Evolutionary conservation across 2,113 vertebrate species (phyloP).

Genomic region (Uria aalge): DNA sequence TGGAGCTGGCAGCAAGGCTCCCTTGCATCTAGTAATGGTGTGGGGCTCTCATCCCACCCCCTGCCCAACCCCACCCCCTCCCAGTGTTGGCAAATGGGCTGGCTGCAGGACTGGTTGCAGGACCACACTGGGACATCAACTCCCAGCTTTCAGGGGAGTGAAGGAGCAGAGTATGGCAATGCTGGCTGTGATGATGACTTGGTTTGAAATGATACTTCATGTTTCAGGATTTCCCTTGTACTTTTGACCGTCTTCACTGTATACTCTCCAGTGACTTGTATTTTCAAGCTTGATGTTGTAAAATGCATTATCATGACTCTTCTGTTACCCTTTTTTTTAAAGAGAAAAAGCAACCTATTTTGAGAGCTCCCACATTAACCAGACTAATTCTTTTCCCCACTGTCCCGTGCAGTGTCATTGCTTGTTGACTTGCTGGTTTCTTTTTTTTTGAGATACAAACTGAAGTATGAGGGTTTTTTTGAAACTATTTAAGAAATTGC

Average conservation of each 20-base stretch:
- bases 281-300: constrained; percentile 67
- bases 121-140: not conserved
- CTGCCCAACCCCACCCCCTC: too few relatives aligned
- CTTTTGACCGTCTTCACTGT: constrained; percentile 63
- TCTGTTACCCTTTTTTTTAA: constrained; percentile 19
- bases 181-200: not conserved
- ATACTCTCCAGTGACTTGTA: constrained; percentile 63
- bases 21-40: too few relatives aligned
- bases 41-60: too few relatives aligned
- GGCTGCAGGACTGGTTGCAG: not conserved
- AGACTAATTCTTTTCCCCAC: not conserved
- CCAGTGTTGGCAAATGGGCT: too few relatives aligned
- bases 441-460: constrained; percentile 1
- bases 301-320: constrained; percentile 28
- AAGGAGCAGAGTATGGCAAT: not conserved
- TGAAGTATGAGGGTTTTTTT: not conserved
- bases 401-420: constrained; percentile 4
- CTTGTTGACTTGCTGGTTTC: constrained; percentile 70
- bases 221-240: constrained; percentile 58
- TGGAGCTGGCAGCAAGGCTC: not conserved
- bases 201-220: constrained; percentile 38
- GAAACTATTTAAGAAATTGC: constrained; percentile 47
- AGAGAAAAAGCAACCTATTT: not conserved
- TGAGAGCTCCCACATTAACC: constrained; percentile 13
- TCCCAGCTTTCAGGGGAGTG: not conserved